Evolutionary conservation across 1,140 invertebrate species (phyloP), one percentile per base, ranked within the genome.

Genomic region (Scylla paramamosain): DNA sequence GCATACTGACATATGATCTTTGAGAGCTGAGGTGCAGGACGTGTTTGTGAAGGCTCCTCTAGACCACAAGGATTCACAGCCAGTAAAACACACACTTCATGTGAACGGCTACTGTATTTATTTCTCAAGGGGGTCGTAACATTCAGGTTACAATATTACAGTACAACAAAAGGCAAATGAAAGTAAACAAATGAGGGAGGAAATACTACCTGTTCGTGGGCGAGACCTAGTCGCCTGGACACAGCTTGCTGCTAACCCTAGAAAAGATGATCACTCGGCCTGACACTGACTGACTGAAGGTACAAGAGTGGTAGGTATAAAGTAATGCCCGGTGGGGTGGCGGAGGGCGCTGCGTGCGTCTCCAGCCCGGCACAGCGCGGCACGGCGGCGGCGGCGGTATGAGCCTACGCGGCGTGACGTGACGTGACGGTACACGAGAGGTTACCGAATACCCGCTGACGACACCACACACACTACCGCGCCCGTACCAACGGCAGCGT

Each of bases 391-490:
- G 90, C 93, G 93, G 88, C 88, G 93, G 93, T 83, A 91, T n/a
- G 93, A 89, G 90, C 90, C 93, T 88, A 89, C 52, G 52, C 52
- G 93, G 90, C 59, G 87, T 67, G 88, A 90, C 87, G 67, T 89
- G 67, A 77, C 67, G 67, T 77, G 52, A 94, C 93, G 67, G 52
- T 94, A 94, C 93, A 91, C 59, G 59, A 93, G 20, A 87, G 4
- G 92, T 93, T 93, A 93, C 92, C 92, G 84, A 93, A 87, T 93
- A 94, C 88, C 89, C 93, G 88, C 88, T 94, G 93, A 94, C 87
- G 84, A 59, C 93, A 94, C 93, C 67, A 59, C 89, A 94, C 87
- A 94, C 93, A 90, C 88, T 94, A 94, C 87, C 93, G 93, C 93
- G 88, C 88, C 93, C 87, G 67, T 77, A 94, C 93, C 93, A 89